Base-by-base conservation (phyloP, 2,888 invertebrate genomes). In the Nemotelus pantherinus region DNA sequence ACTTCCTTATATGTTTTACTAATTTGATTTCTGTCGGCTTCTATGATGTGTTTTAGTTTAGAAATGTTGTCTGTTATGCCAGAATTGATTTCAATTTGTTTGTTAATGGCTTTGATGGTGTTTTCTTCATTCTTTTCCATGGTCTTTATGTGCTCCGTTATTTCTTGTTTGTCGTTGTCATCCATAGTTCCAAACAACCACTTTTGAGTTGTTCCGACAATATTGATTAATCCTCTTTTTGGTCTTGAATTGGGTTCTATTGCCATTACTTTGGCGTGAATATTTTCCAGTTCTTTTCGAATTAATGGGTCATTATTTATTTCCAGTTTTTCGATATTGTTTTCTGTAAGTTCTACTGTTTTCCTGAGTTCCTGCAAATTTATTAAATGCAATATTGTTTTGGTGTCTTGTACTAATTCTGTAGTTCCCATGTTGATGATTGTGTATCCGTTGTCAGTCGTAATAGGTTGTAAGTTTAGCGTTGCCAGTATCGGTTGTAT, bases 211-310 rank as follows among this genome's bases (percentile, higher is more conserved):
- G 47, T 65, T 10, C 65, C 45, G 3, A 65, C 65, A 65, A 65
- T 65, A 41, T 65, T 65, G 3, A 65, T n/a, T 45, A 65, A 45
- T 25, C 65, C 65, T 65, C 65, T 44, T 45, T 65, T 65, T 65
- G 44, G 45, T 2, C 65, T 65, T 2, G 3, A 45, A 9, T 45
- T 45, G 9, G 47, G 47, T 45, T 10, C 2, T 43, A 65, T 45
- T 3, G 45, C 6, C 3, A 9, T n/a, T 47, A 65, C n/a, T 45
- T 65, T 65, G 44, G 65, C 65, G 7, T 47, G 6, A 9, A 65
- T 44, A 7, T 41, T 45, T 10, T 45, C 9, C 47, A 65, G 6
- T 45, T 65, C 7, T 3, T 65, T 41, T 45, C 47, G 7, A 10
- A 65, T 58, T 58, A 58, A 5, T n/a, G n/a, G 58, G 25, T 1